These are phyloP conservation scores for Cyanoramphus novaezelandiae DNA, from an alignment of 2,113 vertebrate genomes.

Conservation along the genomic window DNA sequence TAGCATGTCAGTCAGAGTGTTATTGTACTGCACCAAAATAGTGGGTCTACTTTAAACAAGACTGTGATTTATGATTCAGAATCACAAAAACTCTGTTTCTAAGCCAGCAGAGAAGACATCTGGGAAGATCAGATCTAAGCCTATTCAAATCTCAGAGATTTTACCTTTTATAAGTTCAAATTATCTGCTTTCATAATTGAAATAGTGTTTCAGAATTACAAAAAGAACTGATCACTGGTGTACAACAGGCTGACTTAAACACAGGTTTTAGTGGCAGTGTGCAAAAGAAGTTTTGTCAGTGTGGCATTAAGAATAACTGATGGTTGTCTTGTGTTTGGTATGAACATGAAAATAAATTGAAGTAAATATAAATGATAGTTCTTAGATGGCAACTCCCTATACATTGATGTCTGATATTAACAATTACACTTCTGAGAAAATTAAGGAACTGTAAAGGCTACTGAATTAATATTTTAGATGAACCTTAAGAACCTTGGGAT, in stretches of 20 bases:
- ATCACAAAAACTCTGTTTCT: not conserved
- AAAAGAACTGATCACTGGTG: not conserved
- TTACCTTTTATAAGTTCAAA: not conserved
- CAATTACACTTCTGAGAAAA: not conserved
- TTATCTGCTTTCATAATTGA: not conserved
- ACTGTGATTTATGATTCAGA: conserved; percentile 1
- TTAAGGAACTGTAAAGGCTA: not conserved
- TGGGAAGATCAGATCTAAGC: not conserved
- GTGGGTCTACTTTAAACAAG: not conserved
- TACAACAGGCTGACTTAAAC: not conserved
- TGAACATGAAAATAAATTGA: not conserved
- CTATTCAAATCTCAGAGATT: not conserved
- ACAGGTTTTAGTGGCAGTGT: not conserved
- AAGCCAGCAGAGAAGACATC: not conserved
- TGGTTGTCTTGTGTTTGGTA: not conserved
- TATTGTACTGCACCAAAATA: not conserved
- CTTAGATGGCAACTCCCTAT: not conserved
- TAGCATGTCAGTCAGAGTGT: not conserved
- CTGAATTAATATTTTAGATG: not conserved
- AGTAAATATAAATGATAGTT: not conserved
- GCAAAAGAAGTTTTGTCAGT: not conserved
- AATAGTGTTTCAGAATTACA: not conserved
- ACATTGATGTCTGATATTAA: not conserved
- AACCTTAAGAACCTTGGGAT: not conserved
- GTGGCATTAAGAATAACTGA: not conserved